Base-by-base conservation (phyloP, 2,888 invertebrate species). In the Cheilosia variabilis region DNA sequence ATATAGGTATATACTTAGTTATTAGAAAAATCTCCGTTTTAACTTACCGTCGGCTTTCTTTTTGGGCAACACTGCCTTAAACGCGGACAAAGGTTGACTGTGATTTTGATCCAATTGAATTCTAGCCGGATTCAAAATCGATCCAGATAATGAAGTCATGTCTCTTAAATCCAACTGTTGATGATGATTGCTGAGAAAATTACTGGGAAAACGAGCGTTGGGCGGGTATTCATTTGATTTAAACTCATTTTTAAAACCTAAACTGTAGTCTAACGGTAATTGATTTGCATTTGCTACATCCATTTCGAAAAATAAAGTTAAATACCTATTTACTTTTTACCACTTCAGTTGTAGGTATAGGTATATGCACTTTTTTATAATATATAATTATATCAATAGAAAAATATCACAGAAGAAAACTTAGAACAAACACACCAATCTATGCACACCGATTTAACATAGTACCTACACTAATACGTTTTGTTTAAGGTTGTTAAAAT, bases 31-130 rank as follows among this genome's bases (percentile, higher is more conserved):
- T 37, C 13, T 13, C 4, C 10, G 13, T 37, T 9, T 7, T 45
- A 60, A 88, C 92, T 91, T 90, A 91, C 92, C 92, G 92, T 92
- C 92, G 92, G 91, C 81, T 87, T 92, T 91, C 88, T 92, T 91
- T 88, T 92, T 92, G 55, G 92, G 92, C 77, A 91, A 88, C 66
- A 92, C 92, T n/a, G 92, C 92, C 84, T 92, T 92, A 81, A 92
- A 92, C 65, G 92, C 92, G 80, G 92, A 92, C 81, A 92, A 89
- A 62, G 91, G 91, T 66, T 90, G 91, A 60, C 89, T 88, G 13
- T 91, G 90, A 69, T 60, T 73, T 13, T 79, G 73, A 19, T 86
- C 80, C 57, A 60, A 72, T 90, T 58, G 90, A 89, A 80, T 90
- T 90, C 37, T 90, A 89, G 87, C 90, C 89, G 66, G 89, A 34